Evolutionary conservation across 1,140 invertebrate species (phyloP).

Genomic region (Brachionus rubens): DNA sequence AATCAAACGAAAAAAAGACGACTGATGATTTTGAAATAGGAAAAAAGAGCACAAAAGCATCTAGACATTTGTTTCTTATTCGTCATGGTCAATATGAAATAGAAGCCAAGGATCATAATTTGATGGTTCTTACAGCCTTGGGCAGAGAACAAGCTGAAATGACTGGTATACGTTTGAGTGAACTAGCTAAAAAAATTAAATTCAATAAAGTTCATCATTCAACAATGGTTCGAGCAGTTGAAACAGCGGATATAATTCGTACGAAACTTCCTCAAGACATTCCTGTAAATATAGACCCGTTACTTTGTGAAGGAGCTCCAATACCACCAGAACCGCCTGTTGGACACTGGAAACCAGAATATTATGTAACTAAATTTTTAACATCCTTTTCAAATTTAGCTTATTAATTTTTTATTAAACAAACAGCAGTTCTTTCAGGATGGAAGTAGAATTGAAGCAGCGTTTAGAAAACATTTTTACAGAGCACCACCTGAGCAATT

Average conservation of each 20-base stretch:
- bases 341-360: conserved; percentile 77
- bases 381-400: background rate
- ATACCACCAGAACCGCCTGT: conserved; percentile 81
- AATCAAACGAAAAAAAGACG: conserved; percentile 3
- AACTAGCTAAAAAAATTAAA: conserved; percentile 67
- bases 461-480: conserved; percentile 88
- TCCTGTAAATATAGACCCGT: conserved; percentile 66
- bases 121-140: conserved; percentile 73
- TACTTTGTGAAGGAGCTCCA: conserved; percentile 89
- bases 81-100: conserved; percentile 51
- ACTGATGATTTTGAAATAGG: conserved; percentile 28
- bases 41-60: background rate
- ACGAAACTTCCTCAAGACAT: conserved; percentile 65
- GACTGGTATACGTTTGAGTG: conserved; percentile 69
- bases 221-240: conserved; percentile 85
- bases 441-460: conserved; percentile 92
- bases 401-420: background rate
- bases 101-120: conserved; percentile 70
- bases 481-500: conserved; percentile 76
- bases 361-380: conserved; percentile 64
- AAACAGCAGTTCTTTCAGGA: conserved; percentile 63
- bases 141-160: conserved; percentile 76
- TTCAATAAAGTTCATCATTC: conserved; percentile 77
- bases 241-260: conserved; percentile 80
- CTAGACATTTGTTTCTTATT: conserved; percentile 36